Evolutionary conservation across 2,888 invertebrate species (phyloP).

Genomic region (Acanthopleura granulata): DNA sequence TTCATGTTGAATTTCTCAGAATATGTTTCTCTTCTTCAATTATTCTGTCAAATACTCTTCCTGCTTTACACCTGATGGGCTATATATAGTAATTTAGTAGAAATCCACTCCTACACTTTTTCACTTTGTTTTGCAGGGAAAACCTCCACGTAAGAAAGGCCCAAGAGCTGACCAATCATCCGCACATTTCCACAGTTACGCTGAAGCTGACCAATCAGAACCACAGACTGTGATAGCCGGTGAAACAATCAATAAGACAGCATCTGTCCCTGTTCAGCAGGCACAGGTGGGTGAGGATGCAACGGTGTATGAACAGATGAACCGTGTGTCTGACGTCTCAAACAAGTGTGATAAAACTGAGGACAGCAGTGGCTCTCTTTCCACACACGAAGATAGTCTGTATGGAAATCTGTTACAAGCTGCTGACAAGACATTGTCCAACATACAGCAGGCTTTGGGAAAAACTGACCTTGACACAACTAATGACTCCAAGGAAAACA

Average conservation of each 20-base stretch:
- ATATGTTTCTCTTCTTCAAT: not conserved
- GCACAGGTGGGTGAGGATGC: not conserved
- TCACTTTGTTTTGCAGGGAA: not conserved
- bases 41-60: not conserved
- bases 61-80: not conserved
- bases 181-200: not conserved
- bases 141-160: constrained; percentile 6
- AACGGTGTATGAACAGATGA: constrained; percentile 10
- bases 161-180: not conserved
- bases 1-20: not conserved
- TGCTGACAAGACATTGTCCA: constrained; percentile 2
- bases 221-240: not conserved
- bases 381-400: not conserved
- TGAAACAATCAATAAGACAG: not conserved
- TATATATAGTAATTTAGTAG: too few relatives aligned
- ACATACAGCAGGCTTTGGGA: not conserved
- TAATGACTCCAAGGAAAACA: too few relatives aligned
- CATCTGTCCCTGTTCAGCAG: not conserved
- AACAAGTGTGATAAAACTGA: not conserved
- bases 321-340: not conserved
- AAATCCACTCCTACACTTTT: not conserved
- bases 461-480: too few relatives aligned
- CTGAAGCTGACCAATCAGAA: constrained; percentile 1
- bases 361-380: not conserved
- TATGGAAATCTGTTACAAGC: constrained; percentile 3